Evolutionary conservation across 2,113 vertebrate genomes (phyloP).

Genomic region (Sprattus sprattus): DNA sequence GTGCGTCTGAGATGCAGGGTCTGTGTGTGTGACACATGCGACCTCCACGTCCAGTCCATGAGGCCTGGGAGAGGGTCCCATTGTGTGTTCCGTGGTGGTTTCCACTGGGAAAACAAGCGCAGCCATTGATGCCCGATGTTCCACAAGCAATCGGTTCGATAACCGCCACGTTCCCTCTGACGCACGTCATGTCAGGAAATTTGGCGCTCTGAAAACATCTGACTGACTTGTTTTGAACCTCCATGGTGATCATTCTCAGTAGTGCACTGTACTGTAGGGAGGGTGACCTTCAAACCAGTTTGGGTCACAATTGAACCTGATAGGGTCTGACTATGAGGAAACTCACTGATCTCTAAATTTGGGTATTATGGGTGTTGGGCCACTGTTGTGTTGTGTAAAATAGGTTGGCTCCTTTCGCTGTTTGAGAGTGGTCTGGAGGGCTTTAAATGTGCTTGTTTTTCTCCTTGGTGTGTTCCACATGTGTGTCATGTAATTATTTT

Average conservation of each 20-base stretch:
- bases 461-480: slow-evolving; percentile 1
- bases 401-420: background rate
- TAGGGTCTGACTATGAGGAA: too few species aligned
- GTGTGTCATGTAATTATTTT: slow-evolving; percentile 26
- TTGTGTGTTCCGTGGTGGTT: background rate
- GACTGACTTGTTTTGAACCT: background rate
- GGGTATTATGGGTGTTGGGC: background rate
- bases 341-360: background rate
- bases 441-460: slow-evolving; percentile 20
- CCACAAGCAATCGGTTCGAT: background rate
- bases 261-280: background rate
- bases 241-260: background rate
- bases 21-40: background rate
- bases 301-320: background rate
- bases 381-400: background rate
- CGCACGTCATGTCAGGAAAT: background rate
- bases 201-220: background rate
- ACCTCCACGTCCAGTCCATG: background rate
- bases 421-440: background rate
- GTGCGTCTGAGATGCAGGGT: background rate
- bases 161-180: background rate
- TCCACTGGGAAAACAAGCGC: background rate
- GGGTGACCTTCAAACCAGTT: background rate
- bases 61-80: background rate
- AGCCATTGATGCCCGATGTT: background rate